These are phyloP conservation scores for Rhinoptilus africanus DNA, from an alignment of 2,113 vertebrate species.

Conservation along the genomic window DNA sequence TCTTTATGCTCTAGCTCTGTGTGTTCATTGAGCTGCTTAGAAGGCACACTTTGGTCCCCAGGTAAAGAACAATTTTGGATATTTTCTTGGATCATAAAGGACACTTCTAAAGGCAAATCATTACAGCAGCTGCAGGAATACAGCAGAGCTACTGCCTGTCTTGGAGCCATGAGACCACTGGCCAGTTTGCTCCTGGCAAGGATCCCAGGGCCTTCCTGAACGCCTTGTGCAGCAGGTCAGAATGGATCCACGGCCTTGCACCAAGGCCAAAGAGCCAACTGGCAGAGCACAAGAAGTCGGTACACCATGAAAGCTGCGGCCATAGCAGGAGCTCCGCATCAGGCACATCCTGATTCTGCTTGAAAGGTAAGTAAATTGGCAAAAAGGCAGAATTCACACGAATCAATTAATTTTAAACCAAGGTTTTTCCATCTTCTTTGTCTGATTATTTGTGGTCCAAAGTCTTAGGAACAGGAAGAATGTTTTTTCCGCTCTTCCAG, in stretches of 20 bases:
- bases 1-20: neutral
- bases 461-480: neutral
- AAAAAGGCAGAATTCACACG: neutral
- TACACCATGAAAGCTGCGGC: neutral
- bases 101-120: neutral
- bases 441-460: neutral
- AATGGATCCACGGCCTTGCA: neutral
- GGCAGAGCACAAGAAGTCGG: neutral
- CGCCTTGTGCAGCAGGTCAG: neutral
- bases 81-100: neutral
- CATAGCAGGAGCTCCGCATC: neutral
- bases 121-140: neutral
- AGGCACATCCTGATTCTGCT: neutral
- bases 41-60: neutral
- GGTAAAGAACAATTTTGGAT: neutral
- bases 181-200: neutral
- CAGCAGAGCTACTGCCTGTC: neutral
- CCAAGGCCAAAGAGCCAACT: neutral
- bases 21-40: neutral
- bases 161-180: neutral
- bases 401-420: neutral
- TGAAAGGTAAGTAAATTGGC: neutral
- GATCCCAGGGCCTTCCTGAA: neutral
- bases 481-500: neutral
- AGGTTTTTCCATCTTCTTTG: neutral